A percentile compares a stretch with the other conserved stretches of the same genome.
These are phyloP conservation scores for Parnassius smintheus DNA, from an alignment of 2,888 invertebrate genomes.

Conservation along the genomic window DNA sequence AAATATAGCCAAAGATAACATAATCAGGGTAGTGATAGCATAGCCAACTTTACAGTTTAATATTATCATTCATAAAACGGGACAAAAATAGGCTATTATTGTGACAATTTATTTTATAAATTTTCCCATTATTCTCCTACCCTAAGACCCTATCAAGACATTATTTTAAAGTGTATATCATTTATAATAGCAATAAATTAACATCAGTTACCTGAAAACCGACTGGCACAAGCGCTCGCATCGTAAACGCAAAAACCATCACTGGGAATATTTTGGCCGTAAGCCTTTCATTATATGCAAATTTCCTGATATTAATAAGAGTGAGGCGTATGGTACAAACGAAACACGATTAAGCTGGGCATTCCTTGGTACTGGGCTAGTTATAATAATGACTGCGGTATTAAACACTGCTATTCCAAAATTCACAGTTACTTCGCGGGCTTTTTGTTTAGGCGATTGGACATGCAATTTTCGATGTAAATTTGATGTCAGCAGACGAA, in stretches of 20 bases:
- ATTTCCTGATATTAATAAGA: conserved; percentile 34
- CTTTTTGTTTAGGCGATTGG: conserved; percentile 27
- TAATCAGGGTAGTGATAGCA: no score
- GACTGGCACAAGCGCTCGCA: conserved; percentile 9
- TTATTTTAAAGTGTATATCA: neutral
- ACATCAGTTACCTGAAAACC: conserved; percentile 18
- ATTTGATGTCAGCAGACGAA: conserved; percentile 22
- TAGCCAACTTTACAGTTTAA: no score
- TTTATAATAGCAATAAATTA: conserved; percentile 4
- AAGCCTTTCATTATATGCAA: conserved; percentile 43
- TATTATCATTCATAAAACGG: no score
- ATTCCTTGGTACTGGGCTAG: conserved; percentile 26
- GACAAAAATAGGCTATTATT: no score
- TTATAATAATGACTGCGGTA: conserved; percentile 32
- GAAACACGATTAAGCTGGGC: conserved; percentile 31
- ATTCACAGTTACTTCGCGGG: conserved; percentile 25
- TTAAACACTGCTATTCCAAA: conserved; percentile 26
- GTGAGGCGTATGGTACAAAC: conserved; percentile 32
- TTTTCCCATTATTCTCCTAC: no score
- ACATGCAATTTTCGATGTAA: conserved; percentile 32
- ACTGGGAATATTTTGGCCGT: conserved; percentile 33
- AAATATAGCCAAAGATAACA: no score
- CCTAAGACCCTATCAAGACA: neutral
- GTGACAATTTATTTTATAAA: no score
- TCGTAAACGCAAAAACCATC: conserved; percentile 36